Evolutionary conservation across 2,888 invertebrate genomes (phyloP).

Genomic region (Drosophila koepferae): DNA sequence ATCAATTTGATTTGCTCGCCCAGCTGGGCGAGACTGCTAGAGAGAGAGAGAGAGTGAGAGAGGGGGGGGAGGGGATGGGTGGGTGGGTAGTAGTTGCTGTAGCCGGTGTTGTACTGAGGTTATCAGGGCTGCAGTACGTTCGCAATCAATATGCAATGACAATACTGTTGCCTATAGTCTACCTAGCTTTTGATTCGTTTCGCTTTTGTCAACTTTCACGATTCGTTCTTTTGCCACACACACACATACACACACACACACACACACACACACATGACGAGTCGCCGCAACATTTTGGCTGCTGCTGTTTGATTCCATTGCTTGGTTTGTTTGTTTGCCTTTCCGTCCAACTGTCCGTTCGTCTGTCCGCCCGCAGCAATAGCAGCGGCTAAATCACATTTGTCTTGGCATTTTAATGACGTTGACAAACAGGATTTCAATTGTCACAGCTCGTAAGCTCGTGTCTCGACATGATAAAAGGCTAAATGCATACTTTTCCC

Average conservation of each 20-base stretch:
- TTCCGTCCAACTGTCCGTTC: constrained; percentile 11
- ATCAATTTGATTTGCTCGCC: constrained; percentile 73
- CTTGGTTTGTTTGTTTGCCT: constrained; percentile 59
- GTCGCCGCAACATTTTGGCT: constrained; percentile 2
- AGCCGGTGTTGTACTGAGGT: constrained; percentile 9
- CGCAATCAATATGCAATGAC: constrained; percentile 68
- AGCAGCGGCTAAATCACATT: constrained; percentile 61
- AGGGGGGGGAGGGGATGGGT: too few species aligned
- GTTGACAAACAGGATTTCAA: constrained; percentile 61
- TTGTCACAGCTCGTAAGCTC: constrained; percentile 32
- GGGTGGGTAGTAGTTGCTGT: too few species aligned
- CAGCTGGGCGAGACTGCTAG: neutral
- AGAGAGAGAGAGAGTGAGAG: too few species aligned
- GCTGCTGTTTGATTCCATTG: constrained; percentile 70
- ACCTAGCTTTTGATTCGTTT: constrained; percentile 67
- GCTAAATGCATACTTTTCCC: constrained; percentile 48
- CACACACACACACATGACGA: neutral
- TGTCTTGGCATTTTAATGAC: constrained; percentile 75
- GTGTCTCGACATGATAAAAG: constrained; percentile 40
- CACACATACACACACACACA: neutral
- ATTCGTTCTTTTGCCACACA: neutral
- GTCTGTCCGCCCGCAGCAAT: constrained; percentile 26
- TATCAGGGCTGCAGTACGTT: constrained; percentile 32
- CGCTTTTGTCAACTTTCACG: constrained; percentile 74
- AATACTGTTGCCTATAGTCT: constrained; percentile 64